Conservation (phyloP, 2,888 invertebrate genomes). For the Lysandra bellargus region DNA sequence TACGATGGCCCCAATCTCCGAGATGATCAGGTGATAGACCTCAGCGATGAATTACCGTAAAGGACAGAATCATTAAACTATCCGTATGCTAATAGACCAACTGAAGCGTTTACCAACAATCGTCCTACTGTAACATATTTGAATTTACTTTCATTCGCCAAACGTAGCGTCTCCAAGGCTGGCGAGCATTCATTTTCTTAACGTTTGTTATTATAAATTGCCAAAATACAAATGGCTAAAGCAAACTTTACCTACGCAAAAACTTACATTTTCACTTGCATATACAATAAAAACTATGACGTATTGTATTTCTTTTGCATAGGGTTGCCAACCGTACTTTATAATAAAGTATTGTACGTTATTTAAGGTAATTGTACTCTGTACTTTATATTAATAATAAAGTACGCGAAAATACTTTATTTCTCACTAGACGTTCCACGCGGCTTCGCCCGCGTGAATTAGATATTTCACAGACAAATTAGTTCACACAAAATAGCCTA, state of each 20-base stretch:
- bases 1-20: slow-evolving; percentile 14
- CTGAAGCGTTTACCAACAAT: background rate
- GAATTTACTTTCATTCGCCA: slow-evolving; percentile 5
- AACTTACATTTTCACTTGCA: background rate
- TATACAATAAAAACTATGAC: too few species aligned
- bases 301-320: background rate
- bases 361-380: too few species aligned
- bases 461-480: too few species aligned
- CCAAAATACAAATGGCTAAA: background rate
- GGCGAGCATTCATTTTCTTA: background rate
- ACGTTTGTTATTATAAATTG: background rate
- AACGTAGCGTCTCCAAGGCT: background rate
- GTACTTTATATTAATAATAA: too few species aligned
- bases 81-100: slow-evolving; percentile 17
- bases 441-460: too few species aligned
- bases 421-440: too few species aligned
- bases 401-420: too few species aligned
- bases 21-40: slow-evolving; percentile 27
- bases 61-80: slow-evolving; percentile 25
- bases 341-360: too few species aligned
- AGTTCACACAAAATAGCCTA: too few species aligned
- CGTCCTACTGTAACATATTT: slow-evolving; percentile 15
- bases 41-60: slow-evolving; percentile 15
- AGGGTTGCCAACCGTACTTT: too few species aligned
- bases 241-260: background rate